Evolutionary conservation across 2,888 invertebrate species (phyloP).

Genomic region (Tinea pellionella): DNA sequence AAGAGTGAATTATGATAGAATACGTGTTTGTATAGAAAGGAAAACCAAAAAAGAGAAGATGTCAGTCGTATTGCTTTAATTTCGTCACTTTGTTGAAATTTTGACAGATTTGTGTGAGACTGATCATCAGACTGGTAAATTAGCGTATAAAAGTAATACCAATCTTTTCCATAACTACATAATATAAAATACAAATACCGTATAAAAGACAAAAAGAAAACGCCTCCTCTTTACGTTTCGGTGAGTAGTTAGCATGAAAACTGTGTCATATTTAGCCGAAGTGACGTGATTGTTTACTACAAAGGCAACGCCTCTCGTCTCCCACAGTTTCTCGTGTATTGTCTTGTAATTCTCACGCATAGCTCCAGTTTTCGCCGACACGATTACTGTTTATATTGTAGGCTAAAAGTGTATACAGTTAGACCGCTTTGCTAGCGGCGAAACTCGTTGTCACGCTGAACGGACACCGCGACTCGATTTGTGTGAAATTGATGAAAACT

Average conservation of each 20-base stretch:
- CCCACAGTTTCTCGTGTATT: slow-evolving; percentile 64
- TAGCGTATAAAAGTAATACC: neutral
- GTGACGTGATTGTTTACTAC: slow-evolving; percentile 69
- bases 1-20: too few relatives aligned
- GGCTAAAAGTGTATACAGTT: slow-evolving; percentile 23
- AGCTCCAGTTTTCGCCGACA: slow-evolving; percentile 33
- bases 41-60: too few relatives aligned
- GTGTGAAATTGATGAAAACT: slow-evolving; percentile 24
- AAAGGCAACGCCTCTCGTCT: slow-evolving; percentile 67
- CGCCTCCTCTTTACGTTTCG: neutral
- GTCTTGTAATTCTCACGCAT: slow-evolving; percentile 57
- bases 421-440: slow-evolving; percentile 23
- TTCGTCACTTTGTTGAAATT: neutral
- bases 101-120: slow-evolving; percentile 5
- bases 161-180: neutral
- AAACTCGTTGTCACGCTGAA: slow-evolving; percentile 21
- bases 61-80: neutral
- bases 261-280: slow-evolving; percentile 31
- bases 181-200: neutral
- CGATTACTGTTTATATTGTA: slow-evolving; percentile 7
- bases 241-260: neutral
- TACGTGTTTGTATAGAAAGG: too few relatives aligned
- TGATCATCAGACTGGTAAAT: slow-evolving; percentile 6
- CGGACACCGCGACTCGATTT: slow-evolving; percentile 34
- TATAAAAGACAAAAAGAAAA: neutral